phyloP scores from a whole-genome alignment of 2,113 vertebrate species.

The Passer montanus region DNA sequence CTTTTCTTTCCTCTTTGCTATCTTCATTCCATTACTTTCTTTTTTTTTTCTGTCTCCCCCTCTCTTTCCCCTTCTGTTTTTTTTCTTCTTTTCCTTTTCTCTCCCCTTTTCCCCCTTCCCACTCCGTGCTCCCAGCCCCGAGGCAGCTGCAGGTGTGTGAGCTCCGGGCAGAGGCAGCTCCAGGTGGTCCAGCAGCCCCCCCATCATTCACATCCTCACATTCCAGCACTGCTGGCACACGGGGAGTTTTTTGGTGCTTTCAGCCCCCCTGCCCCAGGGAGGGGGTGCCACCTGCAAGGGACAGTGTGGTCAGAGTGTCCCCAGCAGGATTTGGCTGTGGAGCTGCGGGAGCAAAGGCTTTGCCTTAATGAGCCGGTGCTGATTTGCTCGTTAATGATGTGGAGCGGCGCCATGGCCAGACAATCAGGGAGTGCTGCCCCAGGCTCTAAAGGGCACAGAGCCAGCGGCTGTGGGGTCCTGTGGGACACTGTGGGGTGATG shows the following conservation, averaged over 20 bases:
- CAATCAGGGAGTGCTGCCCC: background rate
- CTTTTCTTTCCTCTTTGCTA: background rate
- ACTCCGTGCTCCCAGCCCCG: background rate
- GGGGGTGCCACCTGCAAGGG: background rate
- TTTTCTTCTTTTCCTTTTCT: too few relatives aligned
- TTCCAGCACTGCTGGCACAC: rapidly evolving
- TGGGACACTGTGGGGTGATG: background rate
- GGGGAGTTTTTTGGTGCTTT: background rate
- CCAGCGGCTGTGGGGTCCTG: background rate
- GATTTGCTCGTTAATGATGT: background rate
- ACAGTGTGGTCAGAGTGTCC: rapidly evolving
- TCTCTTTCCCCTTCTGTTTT: background rate
- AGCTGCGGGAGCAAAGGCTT: background rate
- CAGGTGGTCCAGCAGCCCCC: rapidly evolving
- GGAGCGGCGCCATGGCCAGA: background rate
- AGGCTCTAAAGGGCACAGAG: background rate
- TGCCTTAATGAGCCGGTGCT: background rate
- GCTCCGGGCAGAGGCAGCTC: background rate
- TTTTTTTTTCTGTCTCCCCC: too few relatives aligned
- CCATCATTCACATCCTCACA: rapidly evolving
- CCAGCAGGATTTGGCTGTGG: background rate
- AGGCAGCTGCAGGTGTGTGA: background rate
- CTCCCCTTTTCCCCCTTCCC: background rate
- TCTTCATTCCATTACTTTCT: background rate
- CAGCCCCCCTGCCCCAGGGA: rapidly evolving